A percentile compares a stretch with the other conserved stretches of the same genome.
These are phyloP conservation scores for Ctenosaura bakeri DNA, from an alignment of 2,797 vertebrate genomes.

Conservation along the genomic window DNA sequence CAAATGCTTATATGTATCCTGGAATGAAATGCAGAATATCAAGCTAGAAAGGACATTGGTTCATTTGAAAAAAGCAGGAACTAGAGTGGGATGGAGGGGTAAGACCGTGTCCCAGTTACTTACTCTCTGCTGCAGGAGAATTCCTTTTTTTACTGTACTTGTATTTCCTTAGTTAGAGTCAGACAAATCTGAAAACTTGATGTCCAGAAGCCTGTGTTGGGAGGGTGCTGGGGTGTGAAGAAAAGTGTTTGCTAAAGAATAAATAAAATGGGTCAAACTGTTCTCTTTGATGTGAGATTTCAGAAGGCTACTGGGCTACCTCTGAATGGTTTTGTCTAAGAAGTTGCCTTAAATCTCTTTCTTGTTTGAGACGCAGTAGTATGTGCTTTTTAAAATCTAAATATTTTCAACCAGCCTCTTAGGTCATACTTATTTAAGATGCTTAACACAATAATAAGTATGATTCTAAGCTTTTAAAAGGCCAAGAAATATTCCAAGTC, in stretches of 20 bases:
- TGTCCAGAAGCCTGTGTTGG: not conserved
- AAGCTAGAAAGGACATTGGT: conserved; percentile 49
- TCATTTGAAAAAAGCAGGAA: conserved; percentile 47
- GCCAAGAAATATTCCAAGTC: conserved; percentile 46
- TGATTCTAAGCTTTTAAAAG: conserved; percentile 54
- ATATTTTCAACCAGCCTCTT: conserved; percentile 55
- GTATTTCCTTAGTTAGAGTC: conserved; percentile 30
- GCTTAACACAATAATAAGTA: conserved; percentile 43
- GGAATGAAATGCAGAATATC: conserved; percentile 31
- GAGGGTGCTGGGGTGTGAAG: not conserved
- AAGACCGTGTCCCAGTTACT: conserved; percentile 18
- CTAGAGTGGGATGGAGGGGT: not conserved
- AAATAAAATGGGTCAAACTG: conserved; percentile 27
- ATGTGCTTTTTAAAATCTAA: conserved; percentile 45
- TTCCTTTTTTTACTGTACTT: conserved; percentile 45
- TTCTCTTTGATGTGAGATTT: not conserved
- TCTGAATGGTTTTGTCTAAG: conserved; percentile 43
- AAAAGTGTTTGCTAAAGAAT: conserved; percentile 11
- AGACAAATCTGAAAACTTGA: conserved; percentile 35
- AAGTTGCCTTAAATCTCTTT: conserved; percentile 49
- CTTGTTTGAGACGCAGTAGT: conserved; percentile 38
- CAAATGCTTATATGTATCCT: not conserved
- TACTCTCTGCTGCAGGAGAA: conserved; percentile 45
- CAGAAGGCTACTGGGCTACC: conserved; percentile 40
- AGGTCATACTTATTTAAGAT: conserved; percentile 58